A percentile compares a stretch with the other conserved stretches of the same genome.
Conservation (phyloP, 2,888 invertebrate species). For the Lasioglossum lativentre region DNA sequence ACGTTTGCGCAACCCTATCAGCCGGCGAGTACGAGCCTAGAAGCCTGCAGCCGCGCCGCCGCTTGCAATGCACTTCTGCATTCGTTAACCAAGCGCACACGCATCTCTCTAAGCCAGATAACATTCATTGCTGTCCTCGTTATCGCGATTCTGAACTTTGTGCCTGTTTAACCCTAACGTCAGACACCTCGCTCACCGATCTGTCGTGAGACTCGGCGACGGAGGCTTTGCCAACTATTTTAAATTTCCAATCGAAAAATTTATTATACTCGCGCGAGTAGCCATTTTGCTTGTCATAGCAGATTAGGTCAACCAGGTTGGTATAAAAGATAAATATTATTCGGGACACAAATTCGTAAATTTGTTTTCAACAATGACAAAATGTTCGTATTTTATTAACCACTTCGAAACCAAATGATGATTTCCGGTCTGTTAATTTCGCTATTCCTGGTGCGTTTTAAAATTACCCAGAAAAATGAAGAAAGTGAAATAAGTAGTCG, state of each 20-base stretch:
- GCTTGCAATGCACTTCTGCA: constrained; percentile 46
- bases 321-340: too few relatives aligned
- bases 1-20: constrained; percentile 80
- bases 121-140: constrained; percentile 19
- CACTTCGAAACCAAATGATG: too few relatives aligned
- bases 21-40: constrained; percentile 58
- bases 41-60: constrained; percentile 27
- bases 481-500: constrained; percentile 6
- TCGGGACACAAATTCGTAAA: too few relatives aligned
- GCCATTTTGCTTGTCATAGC: too few relatives aligned
- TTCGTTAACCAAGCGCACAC: constrained; percentile 27
- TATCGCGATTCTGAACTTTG: constrained; percentile 18
- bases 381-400: too few relatives aligned
- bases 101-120: constrained; percentile 45
- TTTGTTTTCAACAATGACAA: too few relatives aligned
- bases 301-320: too few relatives aligned
- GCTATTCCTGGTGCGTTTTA: background rate
- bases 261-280: too few relatives aligned
- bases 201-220: background rate
- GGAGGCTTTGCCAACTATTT: too few relatives aligned
- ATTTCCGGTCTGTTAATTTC: too few relatives aligned
- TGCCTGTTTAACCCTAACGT: background rate
- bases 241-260: too few relatives aligned
- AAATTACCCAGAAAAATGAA: background rate
- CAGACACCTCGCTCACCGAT: background rate